Evolutionary conservation across 1,140 invertebrate species (phyloP).

Genomic region (Dysdera silvatica): DNA sequence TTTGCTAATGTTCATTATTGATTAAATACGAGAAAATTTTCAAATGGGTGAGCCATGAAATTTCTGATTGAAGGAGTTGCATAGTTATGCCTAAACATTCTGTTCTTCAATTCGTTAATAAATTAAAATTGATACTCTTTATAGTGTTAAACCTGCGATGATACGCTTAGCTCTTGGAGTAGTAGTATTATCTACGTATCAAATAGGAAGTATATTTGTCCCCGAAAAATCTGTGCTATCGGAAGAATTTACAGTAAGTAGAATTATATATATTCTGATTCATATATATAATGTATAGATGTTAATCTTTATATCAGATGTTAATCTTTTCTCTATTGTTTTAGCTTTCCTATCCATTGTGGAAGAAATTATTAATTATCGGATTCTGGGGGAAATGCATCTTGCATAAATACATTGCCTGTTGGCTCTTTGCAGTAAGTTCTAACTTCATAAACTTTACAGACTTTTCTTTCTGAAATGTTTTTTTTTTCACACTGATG

Average conservation of each 20-base stretch:
- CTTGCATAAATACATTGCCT: conserved; percentile 82
- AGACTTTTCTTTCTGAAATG: neutral
- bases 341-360: conserved; percentile 49
- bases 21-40: no score
- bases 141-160: conserved; percentile 49
- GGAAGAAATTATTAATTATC: conserved; percentile 56
- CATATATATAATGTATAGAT: neutral
- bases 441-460: conserved; percentile 1
- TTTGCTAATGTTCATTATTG: no score
- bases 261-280: neutral
- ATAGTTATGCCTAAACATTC: no score
- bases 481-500: no score
- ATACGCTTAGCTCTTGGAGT: conserved; percentile 53
- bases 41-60: no score
- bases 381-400: conserved; percentile 74
- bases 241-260: conserved; percentile 52
- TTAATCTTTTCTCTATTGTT: neutral
- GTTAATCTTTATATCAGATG: neutral
- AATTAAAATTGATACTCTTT: conserved; percentile 20
- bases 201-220: conserved; percentile 59
- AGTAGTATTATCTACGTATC: conserved; percentile 62
- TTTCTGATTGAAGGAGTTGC: no score
- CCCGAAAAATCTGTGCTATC: conserved; percentile 63
- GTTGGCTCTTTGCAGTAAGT: conserved; percentile 74
- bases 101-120: neutral